A percentile compares a stretch with the other conserved stretches of the same genome.
These are phyloP conservation scores for Lordiphosa stackelbergi DNA, from an alignment of 1,140 invertebrate species.

Conservation along the genomic window DNA sequence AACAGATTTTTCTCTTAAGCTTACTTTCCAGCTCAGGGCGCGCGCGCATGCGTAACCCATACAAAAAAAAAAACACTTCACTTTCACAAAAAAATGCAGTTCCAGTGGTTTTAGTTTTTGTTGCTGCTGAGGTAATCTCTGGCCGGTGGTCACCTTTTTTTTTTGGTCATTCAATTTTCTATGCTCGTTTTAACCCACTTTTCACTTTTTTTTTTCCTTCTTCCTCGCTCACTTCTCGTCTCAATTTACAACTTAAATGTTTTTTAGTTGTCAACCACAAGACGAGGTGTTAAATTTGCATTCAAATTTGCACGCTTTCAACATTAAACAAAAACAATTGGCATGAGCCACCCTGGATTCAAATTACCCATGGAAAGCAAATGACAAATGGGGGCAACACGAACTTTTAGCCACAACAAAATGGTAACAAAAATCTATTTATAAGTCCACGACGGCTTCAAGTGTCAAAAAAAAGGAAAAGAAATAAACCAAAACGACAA, in stretches of 20 bases:
- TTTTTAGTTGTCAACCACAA: slow-evolving; percentile 55
- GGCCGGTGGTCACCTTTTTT: not conserved
- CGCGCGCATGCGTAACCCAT: slow-evolving; percentile 38
- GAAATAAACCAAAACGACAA: no score
- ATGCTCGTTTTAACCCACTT: slow-evolving; percentile 69
- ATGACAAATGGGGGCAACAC: slow-evolving; percentile 66
- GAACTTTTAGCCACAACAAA: slow-evolving; percentile 21
- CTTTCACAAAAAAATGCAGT: slow-evolving; percentile 54
- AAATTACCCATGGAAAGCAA: slow-evolving; percentile 30
- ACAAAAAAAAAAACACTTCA: slow-evolving; percentile 2
- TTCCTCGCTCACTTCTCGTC: slow-evolving; percentile 49
- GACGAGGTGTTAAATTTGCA: slow-evolving; percentile 69
- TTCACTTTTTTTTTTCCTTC: slow-evolving; percentile 29
- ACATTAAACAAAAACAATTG: slow-evolving; percentile 69
- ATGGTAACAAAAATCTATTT: slow-evolving; percentile 47
- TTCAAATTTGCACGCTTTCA: slow-evolving; percentile 73
- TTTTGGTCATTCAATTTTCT: slow-evolving; percentile 44
- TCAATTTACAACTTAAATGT: slow-evolving; percentile 70
- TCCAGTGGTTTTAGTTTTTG: slow-evolving; percentile 7
- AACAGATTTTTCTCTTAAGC: slow-evolving; percentile 47
- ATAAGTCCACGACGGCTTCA: slow-evolving; percentile 18
- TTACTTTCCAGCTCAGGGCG: slow-evolving; percentile 31
- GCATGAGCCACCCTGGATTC: slow-evolving; percentile 51
- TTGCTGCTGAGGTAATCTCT: slow-evolving; percentile 32
- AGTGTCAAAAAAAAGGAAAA: slow-evolving; percentile 4